phyloP scores from a whole-genome alignment of 2,888 invertebrate species.

The Apotomis betuletana region DNA sequence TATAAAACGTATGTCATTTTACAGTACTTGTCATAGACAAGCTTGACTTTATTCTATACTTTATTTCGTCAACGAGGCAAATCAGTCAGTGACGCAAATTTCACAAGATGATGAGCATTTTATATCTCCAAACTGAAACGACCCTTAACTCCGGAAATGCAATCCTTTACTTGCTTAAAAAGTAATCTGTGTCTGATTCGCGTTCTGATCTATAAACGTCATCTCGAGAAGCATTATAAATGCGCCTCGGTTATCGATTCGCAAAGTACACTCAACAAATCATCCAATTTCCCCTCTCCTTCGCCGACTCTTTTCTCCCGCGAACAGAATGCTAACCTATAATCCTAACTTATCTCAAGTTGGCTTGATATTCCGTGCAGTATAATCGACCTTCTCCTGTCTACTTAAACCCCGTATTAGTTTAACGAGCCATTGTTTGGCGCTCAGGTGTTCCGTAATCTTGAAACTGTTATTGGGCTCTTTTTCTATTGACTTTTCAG shows the following conservation, averaged over 20 bases:
- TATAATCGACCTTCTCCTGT: constrained; percentile 66
- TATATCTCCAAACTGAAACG: no score
- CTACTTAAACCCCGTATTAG: constrained; percentile 64
- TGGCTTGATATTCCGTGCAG: constrained; percentile 56
- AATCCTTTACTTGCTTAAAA: not conserved
- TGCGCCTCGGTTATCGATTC: constrained; percentile 63
- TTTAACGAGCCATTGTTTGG: constrained; percentile 53
- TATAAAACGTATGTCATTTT: no score
- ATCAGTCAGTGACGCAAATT: no score
- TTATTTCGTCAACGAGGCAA: no score
- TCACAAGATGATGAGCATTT: no score
- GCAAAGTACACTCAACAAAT: constrained; percentile 61
- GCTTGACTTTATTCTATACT: no score
- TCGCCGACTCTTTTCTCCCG: constrained; percentile 61
- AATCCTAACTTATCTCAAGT: constrained; percentile 56
- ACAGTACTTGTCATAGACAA: no score
- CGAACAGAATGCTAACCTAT: constrained; percentile 63
- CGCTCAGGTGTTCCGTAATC: constrained; percentile 61
- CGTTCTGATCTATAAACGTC: constrained; percentile 63
- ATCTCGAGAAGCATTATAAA: constrained; percentile 63
- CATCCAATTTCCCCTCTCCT: constrained; percentile 59
- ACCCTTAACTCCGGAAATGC: no score
- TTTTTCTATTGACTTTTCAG: constrained; percentile 53
- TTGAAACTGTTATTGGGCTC: constrained; percentile 57
- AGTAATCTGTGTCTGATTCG: constrained; percentile 39